These are phyloP conservation scores for Apantesis nais DNA, from an alignment of 2,888 invertebrate species.

Conservation along the genomic window DNA sequence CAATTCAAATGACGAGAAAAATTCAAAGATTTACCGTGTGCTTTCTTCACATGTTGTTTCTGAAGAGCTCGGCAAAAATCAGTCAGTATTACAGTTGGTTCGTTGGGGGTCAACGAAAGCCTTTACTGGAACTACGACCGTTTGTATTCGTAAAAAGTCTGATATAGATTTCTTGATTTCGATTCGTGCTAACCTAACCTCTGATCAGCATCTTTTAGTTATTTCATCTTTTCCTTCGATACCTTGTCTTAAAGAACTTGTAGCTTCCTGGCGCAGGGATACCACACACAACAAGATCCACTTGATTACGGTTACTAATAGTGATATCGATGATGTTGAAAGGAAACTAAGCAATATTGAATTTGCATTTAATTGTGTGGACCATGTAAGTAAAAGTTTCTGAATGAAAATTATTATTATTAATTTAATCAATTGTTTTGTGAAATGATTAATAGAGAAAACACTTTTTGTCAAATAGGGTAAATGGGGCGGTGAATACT, in stretches of 20 bases:
- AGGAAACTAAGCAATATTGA: conserved; percentile 29
- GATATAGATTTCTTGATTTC: conserved; percentile 41
- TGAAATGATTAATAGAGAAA: background rate
- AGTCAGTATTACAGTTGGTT: conserved; percentile 35
- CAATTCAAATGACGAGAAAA: background rate
- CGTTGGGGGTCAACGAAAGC: conserved; percentile 32
- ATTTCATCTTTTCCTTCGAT: conserved; percentile 44
- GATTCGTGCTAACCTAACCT: conserved; percentile 28
- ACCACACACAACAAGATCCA: conserved; percentile 35
- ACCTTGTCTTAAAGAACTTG: conserved; percentile 42
- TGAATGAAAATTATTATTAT: background rate
- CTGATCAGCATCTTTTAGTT: conserved; percentile 41
- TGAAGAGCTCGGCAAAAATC: background rate
- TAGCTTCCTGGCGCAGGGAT: conserved; percentile 48
- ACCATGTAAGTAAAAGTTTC: background rate
- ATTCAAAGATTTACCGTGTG: conserved; percentile 34
- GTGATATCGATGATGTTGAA: conserved; percentile 24
- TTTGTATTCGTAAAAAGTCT: conserved; percentile 38
- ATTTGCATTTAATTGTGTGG: background rate
- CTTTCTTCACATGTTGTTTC: conserved; percentile 25
- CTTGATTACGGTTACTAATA: conserved; percentile 38
- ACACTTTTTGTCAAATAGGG: conserved; percentile 34
- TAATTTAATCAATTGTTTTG: background rate
- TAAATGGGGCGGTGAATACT: conserved; percentile 47
- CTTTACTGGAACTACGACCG: conserved; percentile 25